These are phyloP conservation scores for Prochilodus magdalenae DNA, from an alignment of 2,113 vertebrate species.

Conservation along the genomic window DNA sequence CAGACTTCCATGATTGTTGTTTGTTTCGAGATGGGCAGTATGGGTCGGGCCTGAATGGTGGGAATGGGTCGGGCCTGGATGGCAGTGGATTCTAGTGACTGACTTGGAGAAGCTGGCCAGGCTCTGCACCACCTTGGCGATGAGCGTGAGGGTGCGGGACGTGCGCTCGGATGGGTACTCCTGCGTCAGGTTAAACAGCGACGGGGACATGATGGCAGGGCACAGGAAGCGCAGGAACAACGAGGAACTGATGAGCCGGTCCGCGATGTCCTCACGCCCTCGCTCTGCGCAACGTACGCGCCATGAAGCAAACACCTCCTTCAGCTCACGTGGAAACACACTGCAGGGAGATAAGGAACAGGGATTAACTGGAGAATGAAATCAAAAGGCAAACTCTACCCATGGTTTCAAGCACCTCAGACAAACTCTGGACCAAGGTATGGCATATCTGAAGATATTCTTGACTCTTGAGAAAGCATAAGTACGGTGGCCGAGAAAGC, in stretches of 20 bases:
- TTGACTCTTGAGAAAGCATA: too few relatives aligned
- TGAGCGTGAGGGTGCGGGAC: constrained; percentile 94
- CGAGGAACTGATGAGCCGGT: constrained; percentile 94
- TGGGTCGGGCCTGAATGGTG: constrained; percentile 33
- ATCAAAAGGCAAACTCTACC: not conserved
- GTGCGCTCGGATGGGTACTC: constrained; percentile 96
- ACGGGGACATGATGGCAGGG: constrained; percentile 95
- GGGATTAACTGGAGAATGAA: not conserved
- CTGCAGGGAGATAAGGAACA: constrained; percentile 69
- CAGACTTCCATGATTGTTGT: not conserved
- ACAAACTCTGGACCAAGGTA: too few relatives aligned
- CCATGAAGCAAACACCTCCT: constrained; percentile 97
- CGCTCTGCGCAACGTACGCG: constrained; percentile 91
- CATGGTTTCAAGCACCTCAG: not conserved
- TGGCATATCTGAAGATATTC: too few relatives aligned
- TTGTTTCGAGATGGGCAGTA: constrained; percentile 12
- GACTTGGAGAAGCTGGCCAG: constrained; percentile 98
- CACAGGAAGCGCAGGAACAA: constrained; percentile 96
- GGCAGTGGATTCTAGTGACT: constrained; percentile 68
- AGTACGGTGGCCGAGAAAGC: too few relatives aligned
- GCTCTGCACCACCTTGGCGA: constrained; percentile 99
- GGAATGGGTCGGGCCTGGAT: constrained; percentile 46
- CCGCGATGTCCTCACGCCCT: constrained; percentile 93
- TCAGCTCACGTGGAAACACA: constrained; percentile 95
- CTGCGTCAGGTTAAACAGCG: constrained; percentile 95